Evolutionary conservation across 2,113 vertebrate genomes (phyloP), one percentile per base, ranked within the genome.

Genomic region (Cynoglossus semilaevis): DNA sequence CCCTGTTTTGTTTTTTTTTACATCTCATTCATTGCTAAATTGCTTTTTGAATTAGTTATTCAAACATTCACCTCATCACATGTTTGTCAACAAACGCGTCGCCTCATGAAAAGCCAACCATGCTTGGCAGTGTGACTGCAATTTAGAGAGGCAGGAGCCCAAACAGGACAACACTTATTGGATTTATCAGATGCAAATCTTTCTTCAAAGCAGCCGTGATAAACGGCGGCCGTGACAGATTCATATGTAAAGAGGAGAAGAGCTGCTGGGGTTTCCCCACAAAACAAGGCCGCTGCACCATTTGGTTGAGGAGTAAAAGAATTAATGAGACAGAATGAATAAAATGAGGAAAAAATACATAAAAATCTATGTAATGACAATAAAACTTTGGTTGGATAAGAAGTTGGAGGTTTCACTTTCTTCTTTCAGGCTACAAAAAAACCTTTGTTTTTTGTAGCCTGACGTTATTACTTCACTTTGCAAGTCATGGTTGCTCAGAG

Each of bases 71-170:
- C 22, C 22, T 29, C 22, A 62, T 73, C 17, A 55, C 16, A 51
- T 67, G 53, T 67, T 69, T 51, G 72, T 69, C 54, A 74, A 57
- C 19, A 49, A 53, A 74, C 63, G 53, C 22, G n/a, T 56, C 22
- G n/a, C 9, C n/a, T 34, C 15, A 37, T 45, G 18, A 29, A 58
- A n/a, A 72, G 58, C 4, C 29, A 36, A 51, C 42, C 18, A 43
- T 1, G 1, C 1, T 17, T 8, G 9, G 61, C 35, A 41, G 18
- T 19, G 62, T 3, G 16, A 37, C 47, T 46, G 29, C 16, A 37
- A 56, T 68, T 48, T 17, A 51, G 54, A 36, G 17, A 46, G 69
- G 51, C 36, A 57, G 41, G 42, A 64, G 19, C 18, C 41, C 34
- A 29, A 40, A n/a, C 16, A 12, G n/a, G 11, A 12, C 5, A 44